Evolutionary conservation across 2,888 invertebrate genomes (phyloP), one percentile per base, ranked within the genome.

Genomic region (Ectemnius continuus): DNA sequence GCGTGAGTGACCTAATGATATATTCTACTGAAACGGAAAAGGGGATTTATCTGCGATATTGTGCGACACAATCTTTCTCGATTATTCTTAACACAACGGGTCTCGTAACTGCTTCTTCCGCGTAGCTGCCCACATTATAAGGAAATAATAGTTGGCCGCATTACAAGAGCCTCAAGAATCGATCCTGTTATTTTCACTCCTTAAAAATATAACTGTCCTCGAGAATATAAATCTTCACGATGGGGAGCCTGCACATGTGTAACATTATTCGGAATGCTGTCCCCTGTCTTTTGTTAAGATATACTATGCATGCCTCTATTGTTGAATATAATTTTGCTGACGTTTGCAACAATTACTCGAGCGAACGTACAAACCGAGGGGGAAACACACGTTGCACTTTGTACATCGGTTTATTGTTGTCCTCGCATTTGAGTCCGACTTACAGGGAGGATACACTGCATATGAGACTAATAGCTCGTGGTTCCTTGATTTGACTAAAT

Each of bases 341-440:
- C 36, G 2, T 36, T 11, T 36, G 5, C 36, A 11, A 36, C 0
- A 11, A 36, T 8, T 11, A 36, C 36, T 36, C 36, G 5, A 6
- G 4, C 28, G 28, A 4, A 36, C 28, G 3, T 8, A 36, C 20
- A 36, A 46, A 36, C 36, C 23, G 14, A 26, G 20, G 73, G 61
- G 56, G 26, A 4, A 57, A 23, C 16, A 23, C 16, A 62, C 28
- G 16, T 48, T 62, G 47, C 46, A 58, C 68, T 72, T 74, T 71
- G 62, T 71, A 71, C 71, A 68, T 18, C 52, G 61, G 20, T 78
- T 73, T 64, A 76, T 73, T 70, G 28, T 61, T 59, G 20, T 46
- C 14, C 26, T 63, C 45, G 52, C 16, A 16, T 52, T 52, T 16
- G 14, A 16, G 23, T 52, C n/a, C 16, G 52, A 6, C 52, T 52